phyloP scores from a whole-genome alignment of 2,113 vertebrate genomes.

The Poeciliopsis retropinna region DNA sequence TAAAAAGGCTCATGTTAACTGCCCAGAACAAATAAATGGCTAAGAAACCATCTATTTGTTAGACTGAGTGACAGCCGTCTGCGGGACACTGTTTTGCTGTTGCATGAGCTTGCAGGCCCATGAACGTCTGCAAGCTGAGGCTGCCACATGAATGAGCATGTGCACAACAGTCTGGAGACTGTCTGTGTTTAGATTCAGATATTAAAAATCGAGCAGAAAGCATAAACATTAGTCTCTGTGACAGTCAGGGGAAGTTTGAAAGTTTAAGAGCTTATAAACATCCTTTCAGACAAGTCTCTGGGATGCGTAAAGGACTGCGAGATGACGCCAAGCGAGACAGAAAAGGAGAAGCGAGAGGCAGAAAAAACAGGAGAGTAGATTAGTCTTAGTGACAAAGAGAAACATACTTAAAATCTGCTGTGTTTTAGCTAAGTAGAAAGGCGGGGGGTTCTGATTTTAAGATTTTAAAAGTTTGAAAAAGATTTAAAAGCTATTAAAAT shows the following conservation, averaged over 20 bases:
- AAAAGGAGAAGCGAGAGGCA: not conserved
- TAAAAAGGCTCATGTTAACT: slow-evolving; percentile 2
- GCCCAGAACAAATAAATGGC: slow-evolving; percentile 44
- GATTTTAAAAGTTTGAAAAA: not conserved
- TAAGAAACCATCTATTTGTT: slow-evolving; percentile 3
- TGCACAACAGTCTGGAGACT: slow-evolving; percentile 37
- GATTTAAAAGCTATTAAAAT: not conserved
- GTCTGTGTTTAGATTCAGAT: slow-evolving; percentile 59
- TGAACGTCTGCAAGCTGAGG: slow-evolving; percentile 28
- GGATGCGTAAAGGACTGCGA: slow-evolving; percentile 4
- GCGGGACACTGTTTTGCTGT: slow-evolving; percentile 34
- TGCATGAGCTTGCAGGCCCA: slow-evolving; percentile 7
- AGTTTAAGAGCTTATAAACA: slow-evolving; percentile 68
- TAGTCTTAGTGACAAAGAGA: no score
- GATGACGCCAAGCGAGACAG: not conserved
- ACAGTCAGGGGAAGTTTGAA: slow-evolving; percentile 46
- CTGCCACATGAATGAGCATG: slow-evolving; percentile 3
- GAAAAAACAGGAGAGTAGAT: not conserved
- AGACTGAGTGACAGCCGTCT: slow-evolving; percentile 16
- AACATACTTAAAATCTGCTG: no score
- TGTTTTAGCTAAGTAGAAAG: no score
- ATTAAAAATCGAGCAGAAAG: slow-evolving; percentile 52
- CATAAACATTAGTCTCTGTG: slow-evolving; percentile 60
- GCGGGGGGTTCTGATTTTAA: not conserved
- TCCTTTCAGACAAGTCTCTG: slow-evolving; percentile 48